Conservation (phyloP, 2,113 vertebrate genomes). For the Indicator maculatus region DNA sequence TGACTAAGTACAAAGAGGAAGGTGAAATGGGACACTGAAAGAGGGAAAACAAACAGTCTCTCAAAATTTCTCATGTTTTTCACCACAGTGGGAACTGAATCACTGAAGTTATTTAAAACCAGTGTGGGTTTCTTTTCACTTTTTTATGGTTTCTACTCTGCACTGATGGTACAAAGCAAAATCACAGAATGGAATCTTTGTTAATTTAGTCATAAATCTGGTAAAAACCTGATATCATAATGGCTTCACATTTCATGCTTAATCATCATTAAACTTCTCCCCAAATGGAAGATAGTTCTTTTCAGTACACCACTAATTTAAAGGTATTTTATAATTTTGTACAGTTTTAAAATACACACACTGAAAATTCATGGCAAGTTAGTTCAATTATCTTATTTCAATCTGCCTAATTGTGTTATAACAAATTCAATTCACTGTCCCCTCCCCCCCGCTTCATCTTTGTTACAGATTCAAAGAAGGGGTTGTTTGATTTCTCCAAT, state of each 20-base stretch:
- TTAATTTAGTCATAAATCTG: background rate
- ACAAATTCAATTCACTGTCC: background rate
- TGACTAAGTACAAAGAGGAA: background rate
- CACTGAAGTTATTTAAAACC: background rate
- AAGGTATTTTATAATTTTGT: background rate
- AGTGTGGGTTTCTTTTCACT: background rate
- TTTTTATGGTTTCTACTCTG: background rate
- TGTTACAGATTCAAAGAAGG: background rate
- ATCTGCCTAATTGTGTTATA: background rate
- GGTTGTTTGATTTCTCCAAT: background rate
- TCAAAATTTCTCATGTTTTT: background rate
- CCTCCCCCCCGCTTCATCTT: background rate
- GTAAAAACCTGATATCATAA: background rate
- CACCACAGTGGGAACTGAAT: background rate
- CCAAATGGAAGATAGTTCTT: background rate
- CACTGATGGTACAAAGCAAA: background rate
- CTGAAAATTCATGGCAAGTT: background rate
- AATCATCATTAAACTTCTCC: background rate
- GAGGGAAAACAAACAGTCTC: background rate
- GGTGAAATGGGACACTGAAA: background rate
- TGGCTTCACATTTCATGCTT: background rate
- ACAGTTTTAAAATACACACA: background rate
- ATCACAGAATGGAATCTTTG: background rate
- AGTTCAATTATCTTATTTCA: background rate
- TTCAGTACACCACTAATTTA: background rate